Base-by-base conservation (phyloP, 1,140 invertebrate species). In the Ctenoplectra terminalis region DNA sequence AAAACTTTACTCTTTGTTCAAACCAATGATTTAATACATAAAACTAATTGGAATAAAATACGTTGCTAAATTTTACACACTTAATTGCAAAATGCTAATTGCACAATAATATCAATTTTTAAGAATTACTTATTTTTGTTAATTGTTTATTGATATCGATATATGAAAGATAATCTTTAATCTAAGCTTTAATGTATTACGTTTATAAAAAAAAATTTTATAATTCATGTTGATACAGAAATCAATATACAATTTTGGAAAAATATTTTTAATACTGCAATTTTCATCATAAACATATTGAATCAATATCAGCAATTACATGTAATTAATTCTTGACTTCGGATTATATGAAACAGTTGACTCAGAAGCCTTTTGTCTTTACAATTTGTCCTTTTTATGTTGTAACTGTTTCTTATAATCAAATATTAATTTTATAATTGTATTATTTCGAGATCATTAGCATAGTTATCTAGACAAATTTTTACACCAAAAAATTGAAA, bases 261-360 rank as follows among this genome's bases (percentile, higher is more conserved):
- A 78, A 50, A 60, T 70, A 70, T 46, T 58, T 58, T 48, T 50
- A 60, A 78, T 70, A 78, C 29, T 78, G 54, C 4, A 70, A 26
- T 29, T 60, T 54, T 46, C n/a, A 9, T 67, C 3, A 43, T 73
- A 61, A 61, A 73, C 37, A 61, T 46, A 71, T 4, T 31, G 40
- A 60, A 29, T 60, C 20, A 71, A 43, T 72, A 60, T 46, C 26
- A 72, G 56, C 40, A n/a, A 29, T 72, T 58, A 58, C 29, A 60
- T 46, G 17, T 60, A 40, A 48, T 34, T 34, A 13, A 23, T 58
- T 29, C 11, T 26, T 26, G 9, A 46, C n/a, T 60, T 46, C 4
- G 58, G 40, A 61, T 73, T 61, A 73, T 11, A 73, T n/a, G 43
- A 61, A 61, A 61, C 26, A 73, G 20, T 61, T 43, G 4, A 73